phyloP scores from a whole-genome alignment of 2,113 vertebrate species.

The Heterotis niloticus region DNA sequence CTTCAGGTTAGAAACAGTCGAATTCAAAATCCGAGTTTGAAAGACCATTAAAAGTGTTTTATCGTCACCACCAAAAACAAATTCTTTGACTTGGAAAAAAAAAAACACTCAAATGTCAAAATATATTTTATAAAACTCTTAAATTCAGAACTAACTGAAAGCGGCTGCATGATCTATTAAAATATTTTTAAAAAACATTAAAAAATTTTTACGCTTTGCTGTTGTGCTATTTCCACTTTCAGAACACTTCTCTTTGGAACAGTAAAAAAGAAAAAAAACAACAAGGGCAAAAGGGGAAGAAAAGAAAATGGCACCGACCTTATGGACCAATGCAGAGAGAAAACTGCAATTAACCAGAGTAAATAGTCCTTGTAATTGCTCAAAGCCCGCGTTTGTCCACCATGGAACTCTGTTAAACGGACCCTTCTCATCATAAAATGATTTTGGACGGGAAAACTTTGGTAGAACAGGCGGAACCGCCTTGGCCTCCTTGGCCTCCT shows the following conservation, averaged over 20 bases:
- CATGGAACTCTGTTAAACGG: constrained; percentile 69
- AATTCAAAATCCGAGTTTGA: constrained; percentile 59
- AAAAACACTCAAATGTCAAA: constrained; percentile 48
- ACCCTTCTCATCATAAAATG: constrained; percentile 62
- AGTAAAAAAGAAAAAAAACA: constrained; percentile 52
- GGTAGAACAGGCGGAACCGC: constrained; percentile 20
- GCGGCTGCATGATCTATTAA: constrained; percentile 21
- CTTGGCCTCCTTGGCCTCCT: neutral
- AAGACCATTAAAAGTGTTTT: constrained; percentile 57
- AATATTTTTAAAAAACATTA: constrained; percentile 35
- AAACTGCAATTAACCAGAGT: constrained; percentile 69
- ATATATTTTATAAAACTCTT: neutral
- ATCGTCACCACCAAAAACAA: constrained; percentile 51
- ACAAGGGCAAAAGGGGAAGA: constrained; percentile 36
- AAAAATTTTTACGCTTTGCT: constrained; percentile 10
- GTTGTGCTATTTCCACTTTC: constrained; percentile 6
- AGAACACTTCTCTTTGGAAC: constrained; percentile 11
- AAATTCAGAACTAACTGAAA: neutral
- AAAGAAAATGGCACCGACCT: constrained; percentile 61
- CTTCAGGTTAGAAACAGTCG: constrained; percentile 56
- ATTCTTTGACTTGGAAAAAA: constrained; percentile 46
- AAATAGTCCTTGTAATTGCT: constrained; percentile 76
- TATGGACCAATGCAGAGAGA: constrained; percentile 62
- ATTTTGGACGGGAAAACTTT: constrained; percentile 60
- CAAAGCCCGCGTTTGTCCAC: constrained; percentile 59